Evolutionary conservation across 2,113 vertebrate species (phyloP).

Genomic region (Synodontis membranacea): DNA sequence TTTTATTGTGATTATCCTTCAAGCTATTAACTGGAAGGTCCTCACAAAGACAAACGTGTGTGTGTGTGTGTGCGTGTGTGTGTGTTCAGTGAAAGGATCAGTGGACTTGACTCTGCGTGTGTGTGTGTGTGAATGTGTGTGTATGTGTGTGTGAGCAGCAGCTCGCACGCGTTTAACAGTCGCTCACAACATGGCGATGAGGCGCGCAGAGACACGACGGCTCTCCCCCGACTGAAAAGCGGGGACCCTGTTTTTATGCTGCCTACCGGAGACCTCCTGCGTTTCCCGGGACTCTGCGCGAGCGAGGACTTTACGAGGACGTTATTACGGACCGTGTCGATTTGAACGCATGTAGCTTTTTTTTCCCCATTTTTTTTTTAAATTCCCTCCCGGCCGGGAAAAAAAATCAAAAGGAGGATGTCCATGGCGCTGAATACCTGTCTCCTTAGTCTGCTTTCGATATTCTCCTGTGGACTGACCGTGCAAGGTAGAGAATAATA

Average conservation of each 20-base stretch:
- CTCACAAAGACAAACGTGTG: not conserved
- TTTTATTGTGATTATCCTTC: too few relatives aligned
- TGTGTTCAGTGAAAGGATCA: conserved; percentile 5
- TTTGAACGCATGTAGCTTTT: conserved; percentile 64
- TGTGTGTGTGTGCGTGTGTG: conserved; percentile 60
- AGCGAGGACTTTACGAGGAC: conserved; percentile 43
- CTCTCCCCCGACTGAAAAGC: conserved; percentile 65
- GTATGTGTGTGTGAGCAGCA: conserved; percentile 51
- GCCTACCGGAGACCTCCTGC: conserved; percentile 43
- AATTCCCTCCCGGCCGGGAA: conserved; percentile 60
- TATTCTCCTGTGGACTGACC: conserved; percentile 66
- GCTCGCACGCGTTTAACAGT: conserved; percentile 66
- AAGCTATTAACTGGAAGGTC: not conserved
- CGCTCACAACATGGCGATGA: conserved; percentile 80
- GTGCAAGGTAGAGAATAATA: conserved; percentile 70
- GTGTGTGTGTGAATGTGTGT: conserved; percentile 58
- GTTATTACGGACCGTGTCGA: conserved; percentile 62
- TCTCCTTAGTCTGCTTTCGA: conserved; percentile 73
- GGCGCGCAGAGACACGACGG: conserved; percentile 75
- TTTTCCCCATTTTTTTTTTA: not conserved
- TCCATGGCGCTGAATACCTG: conserved; percentile 79
- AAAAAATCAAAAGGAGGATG: conserved; percentile 68
- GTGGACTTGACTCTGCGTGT: conserved; percentile 56
- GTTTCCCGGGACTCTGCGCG: not conserved
- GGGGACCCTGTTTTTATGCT: conserved; percentile 47